Base-by-base conservation (phyloP, 1,140 invertebrate species). In the Drosophila sp. region DNA sequence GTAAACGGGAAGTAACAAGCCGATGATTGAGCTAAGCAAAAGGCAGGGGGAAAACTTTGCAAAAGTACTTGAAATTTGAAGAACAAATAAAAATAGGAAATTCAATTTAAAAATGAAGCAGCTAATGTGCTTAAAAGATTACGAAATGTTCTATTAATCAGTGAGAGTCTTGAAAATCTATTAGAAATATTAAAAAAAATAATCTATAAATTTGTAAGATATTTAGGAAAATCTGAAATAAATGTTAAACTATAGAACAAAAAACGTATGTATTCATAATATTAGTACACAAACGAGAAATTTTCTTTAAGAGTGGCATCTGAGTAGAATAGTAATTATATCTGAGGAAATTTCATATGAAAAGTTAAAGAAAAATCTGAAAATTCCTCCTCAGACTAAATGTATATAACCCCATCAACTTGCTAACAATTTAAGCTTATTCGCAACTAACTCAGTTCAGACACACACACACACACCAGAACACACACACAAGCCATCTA, bases 401-500 rank as follows among this genome's bases (percentile, higher is more conserved):
- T 38, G 4, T 38, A 3, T 38, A 38, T 14, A 48, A 25, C 45
- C 4, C 45, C 21, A 18, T 6, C 7, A 25, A 13, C 25, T 57
- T 57, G 51, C 43, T 43, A 57, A 65, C 61, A 57, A 66, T 72
- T 66, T 72, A 66, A 66, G 67, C 61, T 41, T 50, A 57, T 71
- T 64, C 61, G 48, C 34, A 56, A 65, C 8, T 46, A 54, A 70
- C 48, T 27, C 53, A 48, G 6, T 4, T 34, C 21, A 38, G n/a
- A 36, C 50, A 65, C 13, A 51, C n/a, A 41, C 9, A 43, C 7
- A 21, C 16, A 54, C 18, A 18, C 8, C 8, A 2, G 7, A 4
- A n/a, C 32, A 21, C 29, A 27, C 25, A 53, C 2, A 29, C 6
- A 76, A 76, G 56, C 82, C 76, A 76, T 76, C 78, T 69, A 79